A percentile compares a stretch with the other conserved stretches of the same genome.
Conservation (phyloP, 2,113 vertebrate genomes). For the Epinephelus moara region DNA sequence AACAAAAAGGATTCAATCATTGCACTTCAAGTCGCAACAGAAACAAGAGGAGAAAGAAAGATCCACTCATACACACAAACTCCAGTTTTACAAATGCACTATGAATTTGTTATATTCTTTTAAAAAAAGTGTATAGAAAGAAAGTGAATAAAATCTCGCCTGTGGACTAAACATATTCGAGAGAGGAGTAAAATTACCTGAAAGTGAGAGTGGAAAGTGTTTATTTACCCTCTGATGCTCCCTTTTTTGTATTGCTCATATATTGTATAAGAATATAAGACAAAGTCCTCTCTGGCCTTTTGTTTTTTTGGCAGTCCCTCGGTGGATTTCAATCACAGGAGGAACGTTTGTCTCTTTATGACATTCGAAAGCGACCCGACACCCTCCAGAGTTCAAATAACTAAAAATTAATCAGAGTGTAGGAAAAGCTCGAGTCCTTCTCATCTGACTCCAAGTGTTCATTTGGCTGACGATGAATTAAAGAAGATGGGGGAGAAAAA, state of each 20-base stretch:
- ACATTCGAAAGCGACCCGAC: not conserved
- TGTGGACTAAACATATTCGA: slow-evolving; percentile 40
- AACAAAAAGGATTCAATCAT: slow-evolving; percentile 66
- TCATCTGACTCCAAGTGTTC: not conserved
- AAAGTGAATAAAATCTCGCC: slow-evolving; percentile 59
- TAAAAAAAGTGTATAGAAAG: slow-evolving; percentile 70
- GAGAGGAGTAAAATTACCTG: slow-evolving; percentile 80
- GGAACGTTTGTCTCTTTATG: slow-evolving; percentile 7
- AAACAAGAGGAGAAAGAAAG: slow-evolving; percentile 51
- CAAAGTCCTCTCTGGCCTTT: not conserved
- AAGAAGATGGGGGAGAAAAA: not conserved
- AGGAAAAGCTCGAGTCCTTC: not conserved
- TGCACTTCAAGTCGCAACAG: slow-evolving; percentile 76
- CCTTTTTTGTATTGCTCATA: slow-evolving; percentile 76
- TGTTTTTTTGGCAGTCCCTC: slow-evolving; percentile 29
- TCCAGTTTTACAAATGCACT: slow-evolving; percentile 78
- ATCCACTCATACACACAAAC: slow-evolving; percentile 68
- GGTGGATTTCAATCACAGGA: slow-evolving; percentile 16
- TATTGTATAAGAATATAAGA: slow-evolving; percentile 57
- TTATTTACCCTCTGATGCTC: slow-evolving; percentile 66
- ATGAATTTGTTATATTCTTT: slow-evolving; percentile 62
- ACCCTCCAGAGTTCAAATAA: slow-evolving; percentile 18
- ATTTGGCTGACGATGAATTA: slow-evolving; percentile 59
- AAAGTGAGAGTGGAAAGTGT: slow-evolving; percentile 79
- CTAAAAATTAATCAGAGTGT: not conserved